These are phyloP conservation scores for Condylura cristata DNA, from an alignment of 2,113 vertebrate species.

Conservation along the genomic window DNA sequence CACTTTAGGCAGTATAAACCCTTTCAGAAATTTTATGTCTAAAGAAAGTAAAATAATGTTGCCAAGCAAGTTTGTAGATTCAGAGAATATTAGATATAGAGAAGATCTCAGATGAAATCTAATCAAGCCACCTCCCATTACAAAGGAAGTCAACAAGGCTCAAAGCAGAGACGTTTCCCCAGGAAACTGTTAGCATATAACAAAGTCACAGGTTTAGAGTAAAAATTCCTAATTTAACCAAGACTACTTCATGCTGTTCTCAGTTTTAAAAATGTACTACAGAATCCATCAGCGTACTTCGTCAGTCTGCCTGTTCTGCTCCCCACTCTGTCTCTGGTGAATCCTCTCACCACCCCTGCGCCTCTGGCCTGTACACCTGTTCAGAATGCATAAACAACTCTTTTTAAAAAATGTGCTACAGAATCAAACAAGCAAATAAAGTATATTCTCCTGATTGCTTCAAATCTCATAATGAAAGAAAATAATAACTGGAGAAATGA, in stretches of 20 bases:
- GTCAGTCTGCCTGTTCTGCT: no score
- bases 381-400: no score
- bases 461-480: constrained; percentile 25
- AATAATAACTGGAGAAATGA: constrained; percentile 1
- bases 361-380: no score
- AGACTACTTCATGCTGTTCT: neutral
- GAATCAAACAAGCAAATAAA: constrained; percentile 27
- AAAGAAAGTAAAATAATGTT: constrained; percentile 26
- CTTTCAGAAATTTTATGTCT: neutral
- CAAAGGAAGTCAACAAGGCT: neutral
- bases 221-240: constrained; percentile 33
- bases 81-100: constrained; percentile 14
- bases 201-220: constrained; percentile 34
- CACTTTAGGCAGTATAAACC: constrained; percentile 12
- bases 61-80: neutral
- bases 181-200: constrained; percentile 16
- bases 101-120: neutral
- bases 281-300: no score
- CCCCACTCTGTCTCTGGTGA: no score
- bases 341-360: no score
- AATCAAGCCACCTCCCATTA: neutral
- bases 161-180: constrained; percentile 22
- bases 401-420: neutral
- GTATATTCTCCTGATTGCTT: neutral
- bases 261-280: neutral